phyloP scores from a whole-genome alignment of 2,113 vertebrate genomes.

The Saguinus midas region DNA sequence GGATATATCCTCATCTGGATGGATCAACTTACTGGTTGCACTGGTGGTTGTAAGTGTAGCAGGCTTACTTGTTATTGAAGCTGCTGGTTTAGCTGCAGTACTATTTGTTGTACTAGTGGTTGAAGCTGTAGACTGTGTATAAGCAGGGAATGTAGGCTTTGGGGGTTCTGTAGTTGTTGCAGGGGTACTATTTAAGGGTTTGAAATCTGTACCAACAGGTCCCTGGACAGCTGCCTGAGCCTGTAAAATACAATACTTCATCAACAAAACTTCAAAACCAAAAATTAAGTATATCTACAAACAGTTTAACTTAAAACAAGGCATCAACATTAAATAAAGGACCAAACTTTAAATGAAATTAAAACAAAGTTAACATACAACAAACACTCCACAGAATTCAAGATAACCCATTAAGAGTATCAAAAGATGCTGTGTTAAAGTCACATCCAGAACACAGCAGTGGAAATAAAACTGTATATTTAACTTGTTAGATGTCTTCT shows the following conservation, averaged over 20 bases:
- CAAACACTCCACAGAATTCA: slow-evolving; percentile 63
- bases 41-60: slow-evolving; percentile 98
- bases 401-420: slow-evolving; percentile 38
- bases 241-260: slow-evolving; percentile 83
- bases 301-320: slow-evolving; percentile 69
- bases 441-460: slow-evolving; percentile 70
- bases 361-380: slow-evolving; percentile 67
- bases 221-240: slow-evolving; percentile 93
- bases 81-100: slow-evolving; percentile 95
- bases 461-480: slow-evolving; percentile 24
- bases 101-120: slow-evolving; percentile 96
- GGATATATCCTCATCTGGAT: slow-evolving; percentile 99
- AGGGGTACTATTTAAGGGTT: slow-evolving; percentile 90
- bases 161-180: slow-evolving; percentile 91
- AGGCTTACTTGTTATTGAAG: slow-evolving; percentile 98
- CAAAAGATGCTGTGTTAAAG: slow-evolving; percentile 72
- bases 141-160: slow-evolving; percentile 99
- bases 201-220: slow-evolving; percentile 92
- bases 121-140: slow-evolving; percentile 94
- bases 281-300: not conserved
- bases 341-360: slow-evolving; percentile 72
- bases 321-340: slow-evolving; percentile 67
- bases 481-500: slow-evolving; percentile 37
- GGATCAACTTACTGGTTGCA: slow-evolving; percentile 99
- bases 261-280: slow-evolving; percentile 52